phyloP scores from a whole-genome alignment of 1,140 invertebrate genomes.

The Catajapyx aquilonaris region DNA sequence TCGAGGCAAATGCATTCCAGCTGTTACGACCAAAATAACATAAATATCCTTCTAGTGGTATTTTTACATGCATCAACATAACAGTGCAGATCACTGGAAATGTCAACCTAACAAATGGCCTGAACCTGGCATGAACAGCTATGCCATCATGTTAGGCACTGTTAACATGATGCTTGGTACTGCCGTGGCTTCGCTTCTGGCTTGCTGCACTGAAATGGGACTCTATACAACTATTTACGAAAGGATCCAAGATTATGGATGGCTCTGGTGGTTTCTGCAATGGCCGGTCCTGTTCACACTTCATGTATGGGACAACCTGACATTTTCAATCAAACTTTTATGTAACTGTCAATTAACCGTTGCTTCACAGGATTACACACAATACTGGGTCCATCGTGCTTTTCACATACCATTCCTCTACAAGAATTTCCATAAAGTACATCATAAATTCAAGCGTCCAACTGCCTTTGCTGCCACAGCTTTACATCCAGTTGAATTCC shows the following conservation, averaged over 20 bases:
- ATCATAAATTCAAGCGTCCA: constrained; percentile 16
- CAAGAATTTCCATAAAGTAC: constrained; percentile 14
- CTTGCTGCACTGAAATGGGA: constrained; percentile 41
- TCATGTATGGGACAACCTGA: no score
- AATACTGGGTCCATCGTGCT: constrained; percentile 14
- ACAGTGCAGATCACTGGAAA: constrained; percentile 42
- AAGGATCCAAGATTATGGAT: constrained; percentile 34
- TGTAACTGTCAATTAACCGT: no score
- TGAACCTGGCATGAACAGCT: constrained; percentile 35
- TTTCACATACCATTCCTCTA: constrained; percentile 15
- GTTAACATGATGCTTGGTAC: constrained; percentile 31
- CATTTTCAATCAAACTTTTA: no score
- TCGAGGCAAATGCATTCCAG: no score
- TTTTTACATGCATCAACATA: constrained; percentile 35
- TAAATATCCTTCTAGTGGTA: no score
- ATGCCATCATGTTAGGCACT: constrained; percentile 41
- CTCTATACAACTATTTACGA: constrained; percentile 41
- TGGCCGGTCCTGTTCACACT: constrained; percentile 38
- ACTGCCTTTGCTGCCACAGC: constrained; percentile 14
- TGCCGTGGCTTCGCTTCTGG: constrained; percentile 29
- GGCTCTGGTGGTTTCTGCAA: constrained; percentile 38
- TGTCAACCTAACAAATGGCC: constrained; percentile 47
- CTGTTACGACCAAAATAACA: no score
- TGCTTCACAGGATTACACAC: constrained; percentile 10
- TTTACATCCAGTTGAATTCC: constrained; percentile 15